Conservation (phyloP, 2,888 invertebrate genomes). For the Platypus cylindrus region DNA sequence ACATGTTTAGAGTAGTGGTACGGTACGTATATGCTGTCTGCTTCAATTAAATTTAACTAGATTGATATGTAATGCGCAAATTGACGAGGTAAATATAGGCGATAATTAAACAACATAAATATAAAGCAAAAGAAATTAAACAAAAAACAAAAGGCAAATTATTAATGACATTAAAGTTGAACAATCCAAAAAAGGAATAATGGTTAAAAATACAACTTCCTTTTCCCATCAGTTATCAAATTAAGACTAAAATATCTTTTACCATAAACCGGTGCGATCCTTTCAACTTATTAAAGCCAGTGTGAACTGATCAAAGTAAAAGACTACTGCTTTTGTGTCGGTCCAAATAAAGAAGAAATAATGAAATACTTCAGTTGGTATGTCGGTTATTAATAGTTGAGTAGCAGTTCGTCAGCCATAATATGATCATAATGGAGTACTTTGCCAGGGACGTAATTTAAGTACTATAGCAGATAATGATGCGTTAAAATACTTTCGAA, state of each 20-base stretch:
- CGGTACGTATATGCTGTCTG: too few species aligned
- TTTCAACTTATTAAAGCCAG: slow-evolving; percentile 17
- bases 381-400: slow-evolving; percentile 17
- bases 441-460: slow-evolving; percentile 6
- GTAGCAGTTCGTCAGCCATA: slow-evolving; percentile 15
- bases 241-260: slow-evolving; percentile 15
- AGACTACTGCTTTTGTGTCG: slow-evolving; percentile 19
- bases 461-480: too few species aligned
- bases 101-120: too few species aligned
- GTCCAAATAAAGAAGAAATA: slow-evolving; percentile 19
- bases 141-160: too few species aligned
- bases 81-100: too few species aligned
- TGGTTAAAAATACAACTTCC: slow-evolving; percentile 13
- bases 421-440: slow-evolving; percentile 16
- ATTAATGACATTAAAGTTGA: too few species aligned
- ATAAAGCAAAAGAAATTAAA: too few species aligned
- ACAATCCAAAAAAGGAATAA: slow-evolving; percentile 10
- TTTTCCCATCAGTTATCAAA: slow-evolving; percentile 16
- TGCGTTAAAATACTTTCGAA: too few species aligned
- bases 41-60: too few species aligned
- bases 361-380: slow-evolving; percentile 17
- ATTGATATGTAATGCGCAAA: too few species aligned
- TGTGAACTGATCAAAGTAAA: slow-evolving; percentile 23
- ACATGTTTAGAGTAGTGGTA: too few species aligned
- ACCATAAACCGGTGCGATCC: slow-evolving; percentile 13